Evolutionary conservation across 2,113 vertebrate species (phyloP).

Genomic region (Xiphophorus couchianus): DNA sequence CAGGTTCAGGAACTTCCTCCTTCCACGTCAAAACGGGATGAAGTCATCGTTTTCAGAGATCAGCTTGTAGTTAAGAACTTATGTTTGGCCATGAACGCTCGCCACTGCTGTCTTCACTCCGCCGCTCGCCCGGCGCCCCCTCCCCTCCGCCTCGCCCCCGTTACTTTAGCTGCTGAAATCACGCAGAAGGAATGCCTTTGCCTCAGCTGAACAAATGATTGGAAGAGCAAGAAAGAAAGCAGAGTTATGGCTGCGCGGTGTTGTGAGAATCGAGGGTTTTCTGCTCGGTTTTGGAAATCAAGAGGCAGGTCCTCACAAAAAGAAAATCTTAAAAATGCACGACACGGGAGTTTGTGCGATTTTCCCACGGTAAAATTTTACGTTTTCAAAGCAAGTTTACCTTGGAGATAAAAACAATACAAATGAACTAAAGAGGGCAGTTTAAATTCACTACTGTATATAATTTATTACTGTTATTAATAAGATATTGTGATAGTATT

Average conservation of each 20-base stretch:
- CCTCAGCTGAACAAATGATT: slow-evolving; percentile 71
- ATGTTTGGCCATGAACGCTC: slow-evolving; percentile 67
- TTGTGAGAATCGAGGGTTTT: slow-evolving; percentile 45
- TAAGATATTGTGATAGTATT: too few species aligned
- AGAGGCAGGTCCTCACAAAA: slow-evolving; percentile 44
- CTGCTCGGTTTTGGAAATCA: slow-evolving; percentile 57
- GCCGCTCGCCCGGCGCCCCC: slow-evolving; percentile 28
- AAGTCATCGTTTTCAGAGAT: slow-evolving; percentile 75
- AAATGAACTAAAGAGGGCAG: too few species aligned
- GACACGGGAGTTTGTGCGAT: too few species aligned
- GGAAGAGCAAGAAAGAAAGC: slow-evolving; percentile 48
- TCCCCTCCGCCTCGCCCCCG: not conserved
- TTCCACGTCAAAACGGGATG: slow-evolving; percentile 57
- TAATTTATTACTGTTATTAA: too few species aligned
- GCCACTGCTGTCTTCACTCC: slow-evolving; percentile 61
- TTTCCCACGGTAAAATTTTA: too few species aligned
- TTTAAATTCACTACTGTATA: too few species aligned
- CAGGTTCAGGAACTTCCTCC: slow-evolving; percentile 54
- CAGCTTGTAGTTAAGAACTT: slow-evolving; percentile 76
- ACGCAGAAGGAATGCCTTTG: slow-evolving; percentile 76
- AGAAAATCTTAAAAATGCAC: not conserved
- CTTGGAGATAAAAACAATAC: too few species aligned
- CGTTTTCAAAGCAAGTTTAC: too few species aligned
- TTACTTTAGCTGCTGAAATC: slow-evolving; percentile 73
- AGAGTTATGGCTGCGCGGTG: slow-evolving; percentile 35